These are phyloP conservation scores for Stegodyphus mimosarum DNA, from an alignment of 1,140 invertebrate genomes.

Conservation along the genomic window DNA sequence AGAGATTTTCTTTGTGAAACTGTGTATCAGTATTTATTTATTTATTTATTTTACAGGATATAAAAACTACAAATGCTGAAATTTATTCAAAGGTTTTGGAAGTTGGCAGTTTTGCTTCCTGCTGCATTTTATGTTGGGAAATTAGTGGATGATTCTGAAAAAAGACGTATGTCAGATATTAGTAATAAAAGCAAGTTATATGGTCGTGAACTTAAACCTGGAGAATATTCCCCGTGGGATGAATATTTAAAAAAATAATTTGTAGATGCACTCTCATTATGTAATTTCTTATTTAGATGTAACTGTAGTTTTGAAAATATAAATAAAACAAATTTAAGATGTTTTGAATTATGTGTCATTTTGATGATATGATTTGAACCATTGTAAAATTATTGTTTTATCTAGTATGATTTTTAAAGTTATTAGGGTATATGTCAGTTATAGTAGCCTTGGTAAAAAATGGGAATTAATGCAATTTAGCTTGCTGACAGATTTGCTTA, in stretches of 20 bases:
- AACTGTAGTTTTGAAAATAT: no score
- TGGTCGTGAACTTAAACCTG: not conserved
- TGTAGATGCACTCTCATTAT: no score
- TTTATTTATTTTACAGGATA: constrained; percentile 1
- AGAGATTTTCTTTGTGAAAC: not conserved
- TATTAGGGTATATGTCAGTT: no score
- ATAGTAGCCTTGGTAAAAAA: no score
- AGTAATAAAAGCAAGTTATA: constrained; percentile 31
- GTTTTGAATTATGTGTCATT: no score
- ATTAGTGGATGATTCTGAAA: constrained; percentile 32
- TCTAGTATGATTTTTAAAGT: no score
- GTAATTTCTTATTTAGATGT: no score
- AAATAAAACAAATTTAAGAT: no score
- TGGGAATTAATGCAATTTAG: no score
- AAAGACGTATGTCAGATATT: constrained; percentile 34
- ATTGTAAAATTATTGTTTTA: no score
- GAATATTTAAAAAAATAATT: constrained; percentile 9
- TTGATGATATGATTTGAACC: no score
- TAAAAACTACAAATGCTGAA: not conserved
- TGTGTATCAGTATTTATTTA: not conserved
- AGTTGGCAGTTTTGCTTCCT: not conserved
- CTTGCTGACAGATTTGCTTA: no score
- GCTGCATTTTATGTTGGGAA: constrained; percentile 13
- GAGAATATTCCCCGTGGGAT: constrained; percentile 37
- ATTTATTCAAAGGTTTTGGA: not conserved